phyloP scores from a whole-genome alignment of 2,797 vertebrate species.

The Nasua narica region DNA sequence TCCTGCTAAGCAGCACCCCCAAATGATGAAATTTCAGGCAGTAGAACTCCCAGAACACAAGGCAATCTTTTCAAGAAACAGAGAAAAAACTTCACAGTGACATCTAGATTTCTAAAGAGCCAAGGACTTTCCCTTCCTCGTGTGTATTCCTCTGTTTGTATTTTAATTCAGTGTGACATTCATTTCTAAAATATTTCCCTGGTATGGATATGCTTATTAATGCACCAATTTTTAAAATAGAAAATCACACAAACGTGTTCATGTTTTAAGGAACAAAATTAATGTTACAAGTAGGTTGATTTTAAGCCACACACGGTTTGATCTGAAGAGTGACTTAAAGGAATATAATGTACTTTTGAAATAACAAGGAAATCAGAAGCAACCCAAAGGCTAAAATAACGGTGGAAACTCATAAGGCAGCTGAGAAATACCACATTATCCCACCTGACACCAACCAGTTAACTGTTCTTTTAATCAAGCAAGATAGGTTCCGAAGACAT shows the following conservation, averaged over 20 bases:
- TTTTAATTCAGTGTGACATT: slow-evolving; percentile 42
- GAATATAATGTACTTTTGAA: slow-evolving; percentile 11
- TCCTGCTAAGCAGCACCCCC: slow-evolving; percentile 17
- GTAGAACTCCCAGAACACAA: slow-evolving; percentile 26
- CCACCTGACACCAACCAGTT: neutral
- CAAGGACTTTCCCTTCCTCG: neutral
- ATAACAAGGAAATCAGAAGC: neutral
- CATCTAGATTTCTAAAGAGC: neutral
- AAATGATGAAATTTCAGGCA: neutral
- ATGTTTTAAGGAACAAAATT: neutral
- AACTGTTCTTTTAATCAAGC: neutral
- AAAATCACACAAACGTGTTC: neutral
- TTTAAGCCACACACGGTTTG: neutral
- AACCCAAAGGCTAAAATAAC: neutral
- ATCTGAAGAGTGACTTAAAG: neutral
- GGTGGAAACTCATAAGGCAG: neutral
- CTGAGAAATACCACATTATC: neutral
- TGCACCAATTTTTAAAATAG: neutral
- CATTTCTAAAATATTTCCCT: neutral
- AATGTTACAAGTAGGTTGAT: neutral
- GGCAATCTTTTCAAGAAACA: slow-evolving; percentile 42
- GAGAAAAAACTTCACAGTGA: neutral
- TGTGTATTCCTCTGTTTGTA: slow-evolving; percentile 55
- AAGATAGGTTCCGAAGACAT: neutral
- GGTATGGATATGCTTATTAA: neutral